phyloP scores from a whole-genome alignment of 1,140 invertebrate genomes.

The Drosophila truncata region DNA sequence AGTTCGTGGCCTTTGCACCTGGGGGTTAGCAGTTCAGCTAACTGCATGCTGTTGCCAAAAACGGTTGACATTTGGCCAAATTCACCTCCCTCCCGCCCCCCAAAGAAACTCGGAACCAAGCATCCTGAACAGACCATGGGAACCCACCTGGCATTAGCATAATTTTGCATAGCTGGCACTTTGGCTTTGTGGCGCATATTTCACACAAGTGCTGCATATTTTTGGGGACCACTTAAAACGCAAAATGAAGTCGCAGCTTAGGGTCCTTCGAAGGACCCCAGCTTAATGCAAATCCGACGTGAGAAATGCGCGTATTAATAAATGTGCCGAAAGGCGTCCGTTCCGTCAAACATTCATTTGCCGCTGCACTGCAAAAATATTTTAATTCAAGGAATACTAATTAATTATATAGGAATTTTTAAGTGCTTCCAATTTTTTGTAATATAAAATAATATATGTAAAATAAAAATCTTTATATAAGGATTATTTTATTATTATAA shows the following conservation, averaged over 20 bases:
- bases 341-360: constrained; percentile 12
- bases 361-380: neutral
- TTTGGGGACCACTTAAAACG: constrained; percentile 72
- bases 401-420: neutral
- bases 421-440: too few species aligned
- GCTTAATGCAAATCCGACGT: constrained; percentile 59
- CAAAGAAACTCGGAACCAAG: neutral
- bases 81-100: neutral
- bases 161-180: constrained; percentile 77
- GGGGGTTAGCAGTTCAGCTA: constrained; percentile 45
- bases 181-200: constrained; percentile 67
- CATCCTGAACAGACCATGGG: constrained; percentile 11
- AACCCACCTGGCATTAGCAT: constrained; percentile 74
- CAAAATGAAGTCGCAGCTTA: constrained; percentile 73
- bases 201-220: constrained; percentile 77
- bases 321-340: constrained; percentile 46
- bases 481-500: too few species aligned
- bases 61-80: constrained; percentile 60
- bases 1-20: constrained; percentile 65
- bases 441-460: too few species aligned
- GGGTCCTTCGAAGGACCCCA: constrained; percentile 15
- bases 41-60: constrained; percentile 61
- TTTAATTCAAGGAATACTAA: neutral
- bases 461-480: too few species aligned
- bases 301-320: constrained; percentile 79